A percentile compares a stretch with the other conserved stretches of the same genome.
phyloP scores from a whole-genome alignment of 2,888 invertebrate genomes.

The Spodoptera littoralis region DNA sequence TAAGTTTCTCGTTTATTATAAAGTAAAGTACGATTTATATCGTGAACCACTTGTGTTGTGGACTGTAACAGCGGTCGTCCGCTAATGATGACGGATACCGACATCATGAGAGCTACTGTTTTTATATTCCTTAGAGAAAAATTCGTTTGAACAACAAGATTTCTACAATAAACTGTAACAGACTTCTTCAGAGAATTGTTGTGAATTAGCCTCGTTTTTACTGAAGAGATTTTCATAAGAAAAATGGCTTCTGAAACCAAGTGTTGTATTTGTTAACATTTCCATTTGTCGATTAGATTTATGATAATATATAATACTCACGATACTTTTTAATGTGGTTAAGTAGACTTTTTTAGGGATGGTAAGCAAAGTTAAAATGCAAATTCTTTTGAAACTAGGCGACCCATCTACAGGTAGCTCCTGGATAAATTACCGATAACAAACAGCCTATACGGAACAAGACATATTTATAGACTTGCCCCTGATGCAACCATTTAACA shows the following conservation, averaged over 20 bases:
- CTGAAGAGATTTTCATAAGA: background rate
- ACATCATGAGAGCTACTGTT: conserved; percentile 58
- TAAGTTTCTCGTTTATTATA: conserved; percentile 33
- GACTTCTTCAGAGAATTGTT: conserved; percentile 1
- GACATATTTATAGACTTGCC: conserved; percentile 25
- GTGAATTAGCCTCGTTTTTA: background rate
- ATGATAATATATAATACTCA: no score
- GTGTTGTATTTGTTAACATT: no score
- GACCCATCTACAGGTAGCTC: no score
- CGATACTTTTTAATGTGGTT: no score
- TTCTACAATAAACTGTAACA: conserved; percentile 13
- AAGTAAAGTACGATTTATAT: conserved; percentile 44
- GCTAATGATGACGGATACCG: conserved; percentile 76
- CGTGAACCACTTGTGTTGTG: conserved; percentile 32
- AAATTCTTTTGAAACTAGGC: no score
- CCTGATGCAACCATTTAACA: conserved; percentile 33
- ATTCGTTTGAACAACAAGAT: conserved; percentile 23
- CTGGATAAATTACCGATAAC: background rate
- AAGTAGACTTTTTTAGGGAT: no score
- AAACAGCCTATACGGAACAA: background rate
- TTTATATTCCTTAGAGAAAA: conserved; percentile 63
- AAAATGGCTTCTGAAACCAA: no score
- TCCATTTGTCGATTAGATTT: no score
- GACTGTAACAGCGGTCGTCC: conserved; percentile 66
- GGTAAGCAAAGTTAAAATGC: no score